phyloP scores from a whole-genome alignment of 2,113 vertebrate genomes.

The Neotragus moschatus region DNA sequence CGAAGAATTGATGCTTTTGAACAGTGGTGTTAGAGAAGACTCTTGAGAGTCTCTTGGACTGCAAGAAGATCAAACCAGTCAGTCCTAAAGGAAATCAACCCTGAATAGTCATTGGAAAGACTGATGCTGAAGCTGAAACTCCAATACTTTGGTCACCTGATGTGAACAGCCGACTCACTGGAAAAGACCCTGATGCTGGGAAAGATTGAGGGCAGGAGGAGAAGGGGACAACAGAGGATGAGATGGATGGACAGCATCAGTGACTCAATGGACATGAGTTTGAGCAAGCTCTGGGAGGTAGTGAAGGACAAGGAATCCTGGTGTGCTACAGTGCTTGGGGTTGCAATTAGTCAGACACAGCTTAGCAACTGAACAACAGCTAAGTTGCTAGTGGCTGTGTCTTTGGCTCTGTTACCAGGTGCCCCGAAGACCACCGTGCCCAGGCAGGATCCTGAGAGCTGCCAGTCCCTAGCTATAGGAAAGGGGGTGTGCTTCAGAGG shows the following conservation, averaged over 20 bases:
- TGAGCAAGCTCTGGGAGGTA: not conserved
- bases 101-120: not conserved
- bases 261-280: not conserved
- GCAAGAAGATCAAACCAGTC: not conserved
- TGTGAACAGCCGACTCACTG: not conserved
- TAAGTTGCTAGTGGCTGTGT: not conserved
- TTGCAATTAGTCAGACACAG: not conserved
- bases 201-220: not conserved
- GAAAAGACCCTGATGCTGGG: not conserved
- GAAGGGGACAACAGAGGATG: not conserved
- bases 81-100: not conserved
- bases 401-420: not conserved
- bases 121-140: not conserved
- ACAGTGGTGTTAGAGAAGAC: not conserved
- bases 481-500: accelerated
- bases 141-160: not conserved
- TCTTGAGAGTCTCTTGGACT: not conserved
- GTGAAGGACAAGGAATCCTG: not conserved
- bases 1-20: not conserved
- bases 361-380: not conserved
- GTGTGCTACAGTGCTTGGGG: not conserved
- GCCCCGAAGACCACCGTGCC: accelerated
- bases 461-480: accelerated
- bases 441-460: accelerated
- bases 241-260: not conserved